A percentile compares a stretch with the other conserved stretches of the same genome.
phyloP scores from a whole-genome alignment of 2,797 vertebrate species.

The Cossypha heuglini region DNA sequence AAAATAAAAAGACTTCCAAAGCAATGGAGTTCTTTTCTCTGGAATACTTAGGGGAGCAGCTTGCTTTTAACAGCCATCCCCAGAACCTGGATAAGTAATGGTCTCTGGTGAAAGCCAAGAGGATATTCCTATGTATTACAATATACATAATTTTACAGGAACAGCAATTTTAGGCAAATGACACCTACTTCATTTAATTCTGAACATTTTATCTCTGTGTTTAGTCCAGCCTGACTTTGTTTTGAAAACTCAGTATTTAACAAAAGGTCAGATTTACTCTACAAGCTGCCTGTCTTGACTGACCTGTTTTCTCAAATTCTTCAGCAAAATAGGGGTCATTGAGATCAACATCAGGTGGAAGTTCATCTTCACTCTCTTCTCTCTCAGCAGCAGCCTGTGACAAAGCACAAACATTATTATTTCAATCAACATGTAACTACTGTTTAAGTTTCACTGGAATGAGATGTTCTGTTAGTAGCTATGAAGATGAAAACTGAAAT shows the following conservation, averaged over 20 bases:
- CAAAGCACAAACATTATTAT: not conserved
- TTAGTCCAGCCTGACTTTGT: not conserved
- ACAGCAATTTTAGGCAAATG: not conserved
- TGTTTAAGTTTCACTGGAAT: not conserved
- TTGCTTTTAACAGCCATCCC: not conserved
- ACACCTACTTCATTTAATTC: not conserved
- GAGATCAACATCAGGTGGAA: constrained; percentile 88
- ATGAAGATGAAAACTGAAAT: not conserved
- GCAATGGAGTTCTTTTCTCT: not conserved
- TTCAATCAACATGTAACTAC: not conserved
- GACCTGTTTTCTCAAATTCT: constrained; percentile 82
- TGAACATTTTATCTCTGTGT: not conserved
- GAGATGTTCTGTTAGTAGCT: not conserved
- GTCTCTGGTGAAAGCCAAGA: not conserved
- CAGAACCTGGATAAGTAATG: not conserved
- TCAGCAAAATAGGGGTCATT: constrained; percentile 88
- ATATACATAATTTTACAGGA: not conserved
- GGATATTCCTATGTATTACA: not conserved
- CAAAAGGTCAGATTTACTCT: not conserved
- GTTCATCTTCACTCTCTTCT: constrained; percentile 83
- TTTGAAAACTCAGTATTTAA: not conserved
- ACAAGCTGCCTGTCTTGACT: not conserved
- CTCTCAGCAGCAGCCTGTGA: constrained; percentile 66
- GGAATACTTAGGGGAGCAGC: not conserved
- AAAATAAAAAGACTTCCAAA: not conserved